Conservation (phyloP, 1,140 invertebrate species). For the Limonius californicus region DNA sequence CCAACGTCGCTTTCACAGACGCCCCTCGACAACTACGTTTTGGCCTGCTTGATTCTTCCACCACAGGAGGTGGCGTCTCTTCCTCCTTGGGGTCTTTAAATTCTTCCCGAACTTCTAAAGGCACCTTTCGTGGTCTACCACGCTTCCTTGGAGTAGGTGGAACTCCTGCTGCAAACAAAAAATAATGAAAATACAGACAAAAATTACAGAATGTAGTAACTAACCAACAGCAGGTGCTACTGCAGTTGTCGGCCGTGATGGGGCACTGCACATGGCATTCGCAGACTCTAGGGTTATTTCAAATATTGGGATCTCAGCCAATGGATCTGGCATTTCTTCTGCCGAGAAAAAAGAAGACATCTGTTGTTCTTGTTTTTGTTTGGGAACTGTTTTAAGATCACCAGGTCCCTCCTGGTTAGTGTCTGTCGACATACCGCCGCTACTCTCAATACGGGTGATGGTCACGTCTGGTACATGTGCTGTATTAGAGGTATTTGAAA, state of each 20-base stretch:
- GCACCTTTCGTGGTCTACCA: constrained; percentile 36
- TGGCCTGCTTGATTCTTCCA: constrained; percentile 34
- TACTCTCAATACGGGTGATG: background rate
- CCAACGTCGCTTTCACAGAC: constrained; percentile 38
- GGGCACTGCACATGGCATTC: background rate
- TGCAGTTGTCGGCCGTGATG: too few species aligned
- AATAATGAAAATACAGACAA: too few species aligned
- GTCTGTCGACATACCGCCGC: too few species aligned
- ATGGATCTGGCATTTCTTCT: constrained; percentile 20
- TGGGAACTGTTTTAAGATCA: background rate
- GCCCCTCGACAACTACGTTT: constrained; percentile 44
- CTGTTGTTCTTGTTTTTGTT: too few species aligned
- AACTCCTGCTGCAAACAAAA: constrained; percentile 19
- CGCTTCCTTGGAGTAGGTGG: constrained; percentile 28
- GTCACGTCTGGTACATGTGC: background rate
- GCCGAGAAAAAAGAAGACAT: background rate
- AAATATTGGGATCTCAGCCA: constrained; percentile 24
- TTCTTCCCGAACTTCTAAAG: constrained; percentile 38
- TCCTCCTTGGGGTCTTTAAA: constrained; percentile 34
- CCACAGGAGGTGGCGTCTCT: constrained; percentile 13
- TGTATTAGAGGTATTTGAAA: background rate
- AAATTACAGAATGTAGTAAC: too few species aligned
- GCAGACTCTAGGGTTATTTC: constrained; percentile 24
- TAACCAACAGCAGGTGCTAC: too few species aligned
- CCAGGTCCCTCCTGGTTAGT: background rate